These are phyloP conservation scores for Caenorhabditis uteleia DNA, from an alignment of 2,888 invertebrate genomes.

Conservation along the genomic window DNA sequence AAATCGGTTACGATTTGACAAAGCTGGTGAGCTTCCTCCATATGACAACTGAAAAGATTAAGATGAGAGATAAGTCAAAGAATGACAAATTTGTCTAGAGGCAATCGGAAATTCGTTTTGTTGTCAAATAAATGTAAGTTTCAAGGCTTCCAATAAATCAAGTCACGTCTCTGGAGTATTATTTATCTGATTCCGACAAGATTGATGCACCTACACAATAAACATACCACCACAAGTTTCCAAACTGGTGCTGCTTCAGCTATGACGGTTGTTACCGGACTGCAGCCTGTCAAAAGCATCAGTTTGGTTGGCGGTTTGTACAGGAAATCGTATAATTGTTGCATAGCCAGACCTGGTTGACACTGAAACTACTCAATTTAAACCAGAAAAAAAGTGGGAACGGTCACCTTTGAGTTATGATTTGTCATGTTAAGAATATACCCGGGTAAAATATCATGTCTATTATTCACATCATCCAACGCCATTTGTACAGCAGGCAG, in stretches of 20 bases:
- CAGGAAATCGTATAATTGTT: conserved; percentile 96
- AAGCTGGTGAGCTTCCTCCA: conserved; percentile 96
- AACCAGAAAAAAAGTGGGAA: background rate
- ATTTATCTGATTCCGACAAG: background rate
- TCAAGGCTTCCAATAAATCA: no score
- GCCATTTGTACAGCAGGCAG: conserved; percentile 96
- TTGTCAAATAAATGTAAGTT: background rate
- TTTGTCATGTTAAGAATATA: conserved; percentile 65
- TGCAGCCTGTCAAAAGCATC: conserved; percentile 90
- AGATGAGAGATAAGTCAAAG: background rate
- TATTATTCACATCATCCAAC: conserved; percentile 84
- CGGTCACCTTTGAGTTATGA: conserved; percentile 66
- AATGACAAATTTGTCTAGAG: background rate
- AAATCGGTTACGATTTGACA: conserved; percentile 94
- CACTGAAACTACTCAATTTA: conserved; percentile 77
- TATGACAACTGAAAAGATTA: conserved; percentile 85
- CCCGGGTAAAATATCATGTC: conserved; percentile 61
- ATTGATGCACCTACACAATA: background rate
- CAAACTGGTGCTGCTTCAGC: conserved; percentile 99
- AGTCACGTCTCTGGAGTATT: background rate
- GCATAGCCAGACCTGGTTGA: conserved; percentile 95
- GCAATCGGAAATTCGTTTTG: conserved; percentile 1
- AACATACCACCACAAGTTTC: conserved; percentile 96
- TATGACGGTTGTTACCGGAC: conserved; percentile 97
- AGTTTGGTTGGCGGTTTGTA: conserved; percentile 86